Base-by-base conservation (phyloP, 2,113 vertebrate species). In the Neolamprologus brichardi region DNA sequence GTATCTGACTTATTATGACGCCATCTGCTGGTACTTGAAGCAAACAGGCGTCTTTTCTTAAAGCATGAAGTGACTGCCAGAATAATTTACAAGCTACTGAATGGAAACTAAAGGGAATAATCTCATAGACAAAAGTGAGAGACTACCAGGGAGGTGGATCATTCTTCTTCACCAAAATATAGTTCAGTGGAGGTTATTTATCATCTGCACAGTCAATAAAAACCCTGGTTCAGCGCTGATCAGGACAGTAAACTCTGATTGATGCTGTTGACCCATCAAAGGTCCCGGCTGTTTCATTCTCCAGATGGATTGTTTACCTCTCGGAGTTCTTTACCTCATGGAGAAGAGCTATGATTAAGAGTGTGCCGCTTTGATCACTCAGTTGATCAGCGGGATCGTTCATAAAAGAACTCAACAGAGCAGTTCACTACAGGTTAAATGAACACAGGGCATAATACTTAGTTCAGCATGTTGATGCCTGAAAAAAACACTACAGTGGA, bases 181-280 rank as follows among this genome's bases (percentile, higher is more conserved):
- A 10, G 58, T 83, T 46, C 72, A n/a, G 1, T 9, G 2, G 37
- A 75, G 70, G 64, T 90, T 89, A 91, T 96, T 95, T 90, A 95
- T 93, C 88, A 91, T 64, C 88, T 41, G 81, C 17, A 13, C 14
- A 62, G 87, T 96, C 95, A 85, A 93, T 95, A 89, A 78, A 39
- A 53, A 84, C 87, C 25, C 62, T 56, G 87, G 89, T 88, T 93
- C 92, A 90, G 84, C 90, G 89, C 94, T 94, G 94, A 94, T 84
- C 84, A 32, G 82, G 89, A 87, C 89, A 88, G 92, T 88, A 87
- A 92, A 93, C 52, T 53, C 79, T 91, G 91, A 95, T 86, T 86
- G 84, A 95, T 93, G 93, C 75, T 79, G 46, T 4, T 81, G 82
- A 92, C 54, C 89, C 88, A 70, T 86, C 84, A 62, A 41, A 86